Evolutionary conservation across 2,888 invertebrate species (phyloP).

Genomic region (Coleophora deauratella): DNA sequence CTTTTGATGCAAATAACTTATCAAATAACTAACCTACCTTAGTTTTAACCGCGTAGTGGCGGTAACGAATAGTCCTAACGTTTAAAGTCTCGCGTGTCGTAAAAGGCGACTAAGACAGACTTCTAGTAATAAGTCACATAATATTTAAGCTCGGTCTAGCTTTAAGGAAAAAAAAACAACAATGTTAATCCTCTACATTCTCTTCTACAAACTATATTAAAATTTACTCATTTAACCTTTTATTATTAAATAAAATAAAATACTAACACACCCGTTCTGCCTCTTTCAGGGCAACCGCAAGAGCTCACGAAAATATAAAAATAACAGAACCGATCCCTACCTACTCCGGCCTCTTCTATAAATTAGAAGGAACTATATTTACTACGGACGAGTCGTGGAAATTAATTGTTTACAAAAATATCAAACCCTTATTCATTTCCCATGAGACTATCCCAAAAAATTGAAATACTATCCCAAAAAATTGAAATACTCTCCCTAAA

Average conservation of each 20-base stretch:
- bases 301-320: not conserved
- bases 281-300: constrained; percentile 3
- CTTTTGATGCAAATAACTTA: constrained; percentile 15
- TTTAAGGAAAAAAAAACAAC: not conserved
- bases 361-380: constrained; percentile 13
- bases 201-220: constrained; percentile 14
- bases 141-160: not conserved
- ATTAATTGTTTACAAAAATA: constrained; percentile 16
- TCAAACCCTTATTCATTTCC: constrained; percentile 17
- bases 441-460: constrained; percentile 16
- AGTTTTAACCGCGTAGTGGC: too few relatives aligned
- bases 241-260: constrained; percentile 2
- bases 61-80: not conserved
- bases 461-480: constrained; percentile 11
- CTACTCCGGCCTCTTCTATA: constrained; percentile 15
- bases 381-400: constrained; percentile 18
- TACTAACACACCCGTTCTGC: not conserved
- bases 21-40: too few relatives aligned
- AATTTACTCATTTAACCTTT: constrained; percentile 15
- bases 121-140: not conserved
- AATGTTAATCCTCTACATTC: not conserved
- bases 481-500: constrained; percentile 10
- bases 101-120: not conserved
- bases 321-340: constrained; percentile 11
- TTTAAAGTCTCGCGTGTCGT: not conserved